Conservation (phyloP, 2,113 vertebrate genomes). For the Vombatus ursinus region DNA sequence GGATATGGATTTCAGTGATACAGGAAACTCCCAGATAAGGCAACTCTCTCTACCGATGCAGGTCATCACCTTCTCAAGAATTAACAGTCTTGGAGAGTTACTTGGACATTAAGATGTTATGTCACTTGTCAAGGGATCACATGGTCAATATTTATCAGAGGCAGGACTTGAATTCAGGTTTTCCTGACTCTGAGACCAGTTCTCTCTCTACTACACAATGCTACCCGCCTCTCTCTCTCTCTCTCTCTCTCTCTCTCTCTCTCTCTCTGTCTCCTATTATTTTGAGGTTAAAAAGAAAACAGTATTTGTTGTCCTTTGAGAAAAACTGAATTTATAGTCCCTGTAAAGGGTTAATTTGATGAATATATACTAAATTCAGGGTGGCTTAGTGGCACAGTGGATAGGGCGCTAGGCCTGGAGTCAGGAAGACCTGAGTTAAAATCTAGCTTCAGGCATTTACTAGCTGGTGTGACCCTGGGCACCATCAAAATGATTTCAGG, state of each 20-base stretch:
- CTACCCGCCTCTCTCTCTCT: not conserved
- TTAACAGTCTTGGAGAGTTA: not conserved
- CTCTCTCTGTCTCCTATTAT: not conserved
- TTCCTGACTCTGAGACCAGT: not conserved
- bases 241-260: no score
- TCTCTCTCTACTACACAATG: not conserved
- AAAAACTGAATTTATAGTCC: not conserved
- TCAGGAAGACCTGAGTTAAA: no score
- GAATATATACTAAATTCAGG: not conserved
- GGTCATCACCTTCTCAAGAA: not conserved
- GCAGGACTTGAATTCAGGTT: not conserved
- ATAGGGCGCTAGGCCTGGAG: no score
- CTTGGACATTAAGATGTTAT: not conserved
- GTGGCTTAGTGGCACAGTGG: no score
- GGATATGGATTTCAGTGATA: not conserved
- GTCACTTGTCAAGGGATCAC: not conserved
- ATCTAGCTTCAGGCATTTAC: no score
- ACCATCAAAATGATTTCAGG: not conserved
- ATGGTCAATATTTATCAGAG: not conserved
- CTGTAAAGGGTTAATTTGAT: not conserved
- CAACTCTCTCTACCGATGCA: no score
- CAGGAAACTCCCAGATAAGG: not conserved
- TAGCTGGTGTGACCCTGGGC: no score
- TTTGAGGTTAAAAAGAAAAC: not conserved
- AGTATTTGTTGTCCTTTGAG: not conserved